Evolutionary conservation across 2,113 vertebrate species (phyloP), one percentile per base, ranked within the genome.

Genomic region (Paralichthys olivaceus): DNA sequence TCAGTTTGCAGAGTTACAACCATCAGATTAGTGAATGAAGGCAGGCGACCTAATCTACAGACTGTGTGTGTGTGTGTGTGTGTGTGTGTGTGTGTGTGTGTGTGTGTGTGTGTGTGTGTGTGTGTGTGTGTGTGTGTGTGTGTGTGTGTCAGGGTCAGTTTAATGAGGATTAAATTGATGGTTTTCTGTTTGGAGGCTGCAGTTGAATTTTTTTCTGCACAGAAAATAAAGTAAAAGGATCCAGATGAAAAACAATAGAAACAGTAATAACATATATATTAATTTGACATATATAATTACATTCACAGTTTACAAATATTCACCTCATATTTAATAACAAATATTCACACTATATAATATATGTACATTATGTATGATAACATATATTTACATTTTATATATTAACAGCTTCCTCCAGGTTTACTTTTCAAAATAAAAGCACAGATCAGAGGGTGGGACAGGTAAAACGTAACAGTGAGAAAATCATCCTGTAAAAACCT

Each of bases 11-110:
- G 79, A 79, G 78, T 84, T 83, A 76, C 70, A 86, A 78, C 71
- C 80, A 71, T 71, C 84, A 89, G 86, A 87, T 89, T 89, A 87
- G 22, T 75, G 77, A 87, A 84, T 72, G 72, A 85, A 84, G 73
- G 81, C 84, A 77, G 81, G 69, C 72, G 14, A 69, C 71, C 74
- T 83, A 83, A 84, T 84, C 79, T 77, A 55, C 34, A 47, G 55
- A 11, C 2, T 57, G 45, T 51, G 51, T 58, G n/a, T 73, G 75
- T 72, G 62, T 64, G 64, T 69, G 65, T 74, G 59, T 73, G 49
- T 51, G 47, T 51, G 47, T 5, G 37, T 40, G 68, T 77, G 72
- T 72, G 61, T 49, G 73, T 56, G 64, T 62, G 37, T 63, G 58
- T 63, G 61, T 71, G 28, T 61, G 43, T 49, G 28, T 40, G 15